Evolutionary conservation across 1,140 invertebrate species (phyloP).

Genomic region (Pogonomyrmex californicus): DNA sequence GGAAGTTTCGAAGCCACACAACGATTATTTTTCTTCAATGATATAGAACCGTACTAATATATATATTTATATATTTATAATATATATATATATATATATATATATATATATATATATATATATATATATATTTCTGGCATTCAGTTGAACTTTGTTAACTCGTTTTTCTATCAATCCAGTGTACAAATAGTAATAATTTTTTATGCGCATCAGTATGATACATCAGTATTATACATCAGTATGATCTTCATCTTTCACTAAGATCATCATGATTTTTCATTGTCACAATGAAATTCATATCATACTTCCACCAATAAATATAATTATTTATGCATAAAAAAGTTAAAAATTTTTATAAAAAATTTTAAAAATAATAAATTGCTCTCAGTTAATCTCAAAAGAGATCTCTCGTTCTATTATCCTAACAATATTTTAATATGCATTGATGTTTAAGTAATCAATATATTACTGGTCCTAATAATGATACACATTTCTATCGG

Average conservation of each 20-base stretch:
- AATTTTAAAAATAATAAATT: neutral
- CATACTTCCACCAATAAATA: neutral
- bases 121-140: no score
- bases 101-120: no score
- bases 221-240: neutral
- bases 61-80: no score
- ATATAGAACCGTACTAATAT: neutral
- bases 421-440: neutral
- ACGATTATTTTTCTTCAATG: conserved; percentile 29
- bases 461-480: neutral
- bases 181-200: neutral
- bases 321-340: neutral
- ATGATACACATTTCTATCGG: neutral
- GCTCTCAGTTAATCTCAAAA: neutral
- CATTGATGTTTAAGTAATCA: neutral
- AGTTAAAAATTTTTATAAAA: neutral
- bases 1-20: conserved; percentile 7
- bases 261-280: no score
- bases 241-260: neutral
- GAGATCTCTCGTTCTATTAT: neutral
- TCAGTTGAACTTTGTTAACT: no score
- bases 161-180: no score
- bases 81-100: no score
- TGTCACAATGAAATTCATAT: neutral
- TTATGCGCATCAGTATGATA: neutral